Conservation (phyloP, 2,888 invertebrate species). For the Cryptocephalus primarius region DNA sequence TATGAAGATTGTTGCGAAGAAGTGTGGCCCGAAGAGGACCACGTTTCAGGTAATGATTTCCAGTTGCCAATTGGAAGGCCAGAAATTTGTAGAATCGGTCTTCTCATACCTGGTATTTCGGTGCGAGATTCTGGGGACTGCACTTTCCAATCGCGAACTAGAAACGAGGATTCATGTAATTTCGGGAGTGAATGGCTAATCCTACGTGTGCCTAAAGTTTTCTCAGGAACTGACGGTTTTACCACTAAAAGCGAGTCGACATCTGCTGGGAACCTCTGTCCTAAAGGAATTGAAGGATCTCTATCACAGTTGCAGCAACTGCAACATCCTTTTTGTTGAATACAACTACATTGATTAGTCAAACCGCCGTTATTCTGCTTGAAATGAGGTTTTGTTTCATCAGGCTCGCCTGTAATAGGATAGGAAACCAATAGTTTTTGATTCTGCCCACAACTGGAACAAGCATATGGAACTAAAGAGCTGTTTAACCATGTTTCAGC, state of each 20-base stretch:
- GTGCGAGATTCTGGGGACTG: too few relatives aligned
- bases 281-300: constrained; percentile 8
- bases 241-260: constrained; percentile 4
- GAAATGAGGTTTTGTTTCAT: background rate
- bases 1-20: background rate
- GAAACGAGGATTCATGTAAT: too few relatives aligned
- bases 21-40: constrained; percentile 4
- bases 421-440: constrained; percentile 15
- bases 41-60: too few relatives aligned
- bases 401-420: constrained; percentile 7
- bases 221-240: background rate
- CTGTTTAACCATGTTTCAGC: constrained; percentile 11
- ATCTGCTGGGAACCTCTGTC: constrained; percentile 11
- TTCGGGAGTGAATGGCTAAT: too few relatives aligned
- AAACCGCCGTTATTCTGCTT: constrained; percentile 1
- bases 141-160: too few relatives aligned
- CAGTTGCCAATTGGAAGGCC: too few relatives aligned
- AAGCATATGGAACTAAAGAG: constrained; percentile 12
- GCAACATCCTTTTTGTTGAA: constrained; percentile 4
- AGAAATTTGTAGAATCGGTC: too few relatives aligned
- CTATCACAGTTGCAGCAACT: constrained; percentile 5
- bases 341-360: constrained; percentile 3
- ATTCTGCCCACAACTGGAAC: constrained; percentile 5
- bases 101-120: too few relatives aligned
- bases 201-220: background rate